phyloP scores from a whole-genome alignment of 2,113 vertebrate genomes.

The Oxyruncus cristatus region DNA sequence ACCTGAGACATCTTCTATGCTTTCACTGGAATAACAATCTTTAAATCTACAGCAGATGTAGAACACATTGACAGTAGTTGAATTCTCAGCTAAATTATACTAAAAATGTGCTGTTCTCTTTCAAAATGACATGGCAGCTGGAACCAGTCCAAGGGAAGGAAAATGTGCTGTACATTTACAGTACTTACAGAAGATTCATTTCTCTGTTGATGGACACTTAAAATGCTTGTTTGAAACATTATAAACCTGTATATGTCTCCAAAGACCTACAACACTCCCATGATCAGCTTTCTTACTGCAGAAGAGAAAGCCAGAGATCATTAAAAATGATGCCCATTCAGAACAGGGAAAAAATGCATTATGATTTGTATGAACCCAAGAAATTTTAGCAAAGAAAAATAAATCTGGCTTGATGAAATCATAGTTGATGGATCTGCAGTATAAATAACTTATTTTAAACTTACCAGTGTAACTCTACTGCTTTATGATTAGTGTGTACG shows the following conservation, averaged over 20 bases:
- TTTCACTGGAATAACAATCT: slow-evolving; percentile 62
- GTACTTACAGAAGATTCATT: slow-evolving; percentile 66
- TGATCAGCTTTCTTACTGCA: slow-evolving; percentile 6
- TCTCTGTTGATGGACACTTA: slow-evolving; percentile 45
- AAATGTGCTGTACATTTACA: slow-evolving; percentile 45
- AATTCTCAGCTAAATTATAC: slow-evolving; percentile 48
- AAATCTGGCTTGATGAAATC: slow-evolving; percentile 7
- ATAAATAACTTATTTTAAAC: slow-evolving; percentile 8
- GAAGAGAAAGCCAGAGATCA: slow-evolving; percentile 18
- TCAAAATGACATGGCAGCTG: slow-evolving; percentile 55
- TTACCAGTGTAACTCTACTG: slow-evolving; percentile 21
- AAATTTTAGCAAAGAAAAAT: slow-evolving; percentile 12
- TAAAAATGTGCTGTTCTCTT: slow-evolving; percentile 54
- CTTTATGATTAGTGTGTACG: slow-evolving; percentile 37
- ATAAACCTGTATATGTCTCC: background rate
- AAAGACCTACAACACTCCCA: slow-evolving; percentile 21
- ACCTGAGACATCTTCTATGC: slow-evolving; percentile 72
- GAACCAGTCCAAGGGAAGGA: slow-evolving; percentile 66
- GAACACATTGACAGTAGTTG: slow-evolving; percentile 36
- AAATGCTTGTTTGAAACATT: slow-evolving; percentile 32
- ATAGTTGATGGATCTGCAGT: background rate
- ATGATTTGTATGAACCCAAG: background rate
- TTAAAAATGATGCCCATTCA: background rate
- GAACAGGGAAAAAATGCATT: background rate
- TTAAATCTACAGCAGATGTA: slow-evolving; percentile 53